Evolutionary conservation across 2,113 vertebrate species (phyloP), one percentile per base, ranked within the genome.

Genomic region (Aphyosemion australe): DNA sequence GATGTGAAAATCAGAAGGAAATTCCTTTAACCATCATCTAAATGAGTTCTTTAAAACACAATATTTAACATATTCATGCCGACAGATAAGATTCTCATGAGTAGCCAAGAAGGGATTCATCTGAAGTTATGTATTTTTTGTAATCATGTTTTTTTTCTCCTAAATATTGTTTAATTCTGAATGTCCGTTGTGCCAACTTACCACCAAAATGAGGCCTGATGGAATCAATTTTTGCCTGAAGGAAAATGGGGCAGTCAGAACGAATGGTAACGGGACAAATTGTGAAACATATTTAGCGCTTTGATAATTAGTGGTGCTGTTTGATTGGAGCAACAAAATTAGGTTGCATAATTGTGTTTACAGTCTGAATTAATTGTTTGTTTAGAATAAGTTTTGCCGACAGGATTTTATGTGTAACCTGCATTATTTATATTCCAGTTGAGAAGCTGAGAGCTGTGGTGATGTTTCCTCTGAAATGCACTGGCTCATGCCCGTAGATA

Each of bases 281-380:
- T 58, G 60, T 31, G 72, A 73, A 65, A 77, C 59, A 70, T 76
- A 84, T 85, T 84, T 79, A 79, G 88, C 84, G 73, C 88, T 72
- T 76, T 89, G 80, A 79, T 80, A 84, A 89, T 91, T 88, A 86
- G 69, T 53, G 41, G 55, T 84, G 69, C 65, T 76, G 85, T 89
- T 89, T 92, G 84, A 92, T 90, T 84, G 85, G 72, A 72, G 55
- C 53, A 53, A 76, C 78, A 78, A 87, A 83, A 90, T 90, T 88
- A 88, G 51, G 48, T 89, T 86, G 82, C 83, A 75, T 89, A 88
- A 91, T 87, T 81, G 62, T 90, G 86, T 90, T 93, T 92, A 83
- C 87, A 80, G 70, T 88, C 69, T 83, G 71, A 89, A 90, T 85
- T 66, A 74, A 76, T 89, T 90, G 89, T 90, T 90, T 91, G 83